phyloP scores from a whole-genome alignment of 2,888 invertebrate genomes.

The Trichogramma evanescens region DNA sequence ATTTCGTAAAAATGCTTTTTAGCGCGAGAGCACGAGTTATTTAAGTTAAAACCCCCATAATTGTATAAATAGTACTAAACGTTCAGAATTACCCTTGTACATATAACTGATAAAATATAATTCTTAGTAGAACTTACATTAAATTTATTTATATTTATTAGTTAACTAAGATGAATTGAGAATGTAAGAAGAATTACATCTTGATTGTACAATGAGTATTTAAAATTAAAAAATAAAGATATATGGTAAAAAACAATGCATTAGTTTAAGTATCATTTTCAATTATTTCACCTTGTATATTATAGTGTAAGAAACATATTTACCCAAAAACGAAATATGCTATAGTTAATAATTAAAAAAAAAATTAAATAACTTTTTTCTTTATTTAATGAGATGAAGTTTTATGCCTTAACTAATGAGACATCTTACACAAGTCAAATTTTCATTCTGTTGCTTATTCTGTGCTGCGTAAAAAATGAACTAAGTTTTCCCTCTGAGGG shows the following conservation, averaged over 20 bases:
- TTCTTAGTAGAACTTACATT: conserved; percentile 22
- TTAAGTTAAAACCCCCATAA: conserved; percentile 20
- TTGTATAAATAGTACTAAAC: conserved; percentile 23
- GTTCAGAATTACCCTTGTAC: conserved; percentile 23
- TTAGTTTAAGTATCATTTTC: neutral
- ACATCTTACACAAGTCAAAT: too few species aligned
- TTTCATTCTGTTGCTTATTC: too few species aligned
- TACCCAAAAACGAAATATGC: too few species aligned
- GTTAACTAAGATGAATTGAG: conserved; percentile 21
- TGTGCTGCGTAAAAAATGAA: too few species aligned
- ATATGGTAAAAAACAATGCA: neutral
- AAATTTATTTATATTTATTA: conserved; percentile 23
- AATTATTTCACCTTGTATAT: too few species aligned
- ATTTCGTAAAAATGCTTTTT: too few species aligned
- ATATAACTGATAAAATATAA: conserved; percentile 17
- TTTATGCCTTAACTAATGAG: too few species aligned
- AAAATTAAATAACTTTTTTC: neutral
- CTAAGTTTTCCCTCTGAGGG: too few species aligned
- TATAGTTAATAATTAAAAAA: neutral
- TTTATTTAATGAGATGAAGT: too few species aligned
- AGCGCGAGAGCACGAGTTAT: conserved; percentile 11
- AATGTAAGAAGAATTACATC: conserved; percentile 23
- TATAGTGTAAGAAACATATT: too few species aligned
- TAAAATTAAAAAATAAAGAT: conserved; percentile 24
- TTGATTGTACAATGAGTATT: conserved; percentile 23